Conservation (phyloP, 2,113 vertebrate genomes). For the Hydrochoerus hydrochaeris region DNA sequence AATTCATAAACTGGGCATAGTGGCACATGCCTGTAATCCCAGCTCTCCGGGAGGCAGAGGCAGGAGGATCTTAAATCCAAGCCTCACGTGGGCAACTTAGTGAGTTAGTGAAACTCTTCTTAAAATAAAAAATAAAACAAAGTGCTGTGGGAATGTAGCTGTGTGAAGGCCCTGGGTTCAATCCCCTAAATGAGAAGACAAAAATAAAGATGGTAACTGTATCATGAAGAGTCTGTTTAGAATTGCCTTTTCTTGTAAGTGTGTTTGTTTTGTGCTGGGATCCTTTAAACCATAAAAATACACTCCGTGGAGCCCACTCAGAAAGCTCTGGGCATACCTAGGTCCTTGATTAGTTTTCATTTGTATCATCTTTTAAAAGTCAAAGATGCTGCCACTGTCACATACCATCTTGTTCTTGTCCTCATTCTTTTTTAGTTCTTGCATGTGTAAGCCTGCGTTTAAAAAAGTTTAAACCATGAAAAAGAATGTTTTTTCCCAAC, state of each 20-base stretch:
- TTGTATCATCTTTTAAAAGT: not conserved
- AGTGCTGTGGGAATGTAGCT: not conserved
- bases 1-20: not conserved
- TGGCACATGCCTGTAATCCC: not conserved
- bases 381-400: not conserved
- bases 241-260: conserved; percentile 1
- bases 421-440: conserved; percentile 14
- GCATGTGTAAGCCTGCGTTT: not conserved
- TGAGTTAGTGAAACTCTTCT: not conserved
- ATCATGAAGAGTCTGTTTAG: not conserved
- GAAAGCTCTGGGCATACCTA: not conserved
- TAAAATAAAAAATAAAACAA: not conserved
- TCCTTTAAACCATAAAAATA: not conserved
- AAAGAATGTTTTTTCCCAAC: not conserved
- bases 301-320: not conserved
- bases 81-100: not conserved
- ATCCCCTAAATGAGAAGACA: too few relatives aligned
- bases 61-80: not conserved
- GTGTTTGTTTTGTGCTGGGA: not conserved
- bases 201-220: not conserved
- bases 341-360: not conserved
- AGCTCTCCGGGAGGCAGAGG: not conserved
- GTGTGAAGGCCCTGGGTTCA: not conserved
- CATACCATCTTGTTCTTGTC: not conserved
- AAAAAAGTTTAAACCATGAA: conserved; percentile 33